phyloP scores from a whole-genome alignment of 30 jellyfish, hydroid and myxozoan species.

The Sanderia malayensis region DNA sequence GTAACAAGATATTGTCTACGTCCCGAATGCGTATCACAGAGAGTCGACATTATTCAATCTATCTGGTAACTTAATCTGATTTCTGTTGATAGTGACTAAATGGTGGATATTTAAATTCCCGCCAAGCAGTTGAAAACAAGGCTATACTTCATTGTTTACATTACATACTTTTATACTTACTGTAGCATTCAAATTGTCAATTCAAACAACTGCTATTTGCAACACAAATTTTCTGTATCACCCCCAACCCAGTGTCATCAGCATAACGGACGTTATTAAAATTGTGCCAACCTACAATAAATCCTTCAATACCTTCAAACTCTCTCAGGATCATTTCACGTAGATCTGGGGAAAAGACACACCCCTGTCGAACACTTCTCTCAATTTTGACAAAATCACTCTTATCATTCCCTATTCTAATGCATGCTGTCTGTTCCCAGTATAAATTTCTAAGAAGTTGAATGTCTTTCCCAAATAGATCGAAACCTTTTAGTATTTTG shows the following conservation, averaged over 20 bases:
- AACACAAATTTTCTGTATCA: no score
- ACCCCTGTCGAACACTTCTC: slow-evolving; percentile 51
- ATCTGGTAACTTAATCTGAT: no score
- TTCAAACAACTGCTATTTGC: no score
- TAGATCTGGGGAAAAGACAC: slow-evolving; percentile 33
- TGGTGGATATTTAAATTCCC: no score
- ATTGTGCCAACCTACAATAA: slow-evolving; percentile 11
- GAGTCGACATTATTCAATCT: no score
- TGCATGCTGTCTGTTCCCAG: slow-evolving; percentile 44
- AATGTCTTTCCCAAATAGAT: slow-evolving; percentile 30
- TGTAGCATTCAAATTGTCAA: no score
- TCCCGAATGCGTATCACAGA: no score
- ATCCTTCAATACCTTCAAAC: slow-evolving; percentile 10
- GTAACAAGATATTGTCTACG: no score
- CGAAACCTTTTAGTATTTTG: slow-evolving; percentile 15
- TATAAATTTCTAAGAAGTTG: slow-evolving; percentile 24
- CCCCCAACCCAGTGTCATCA: slow-evolving; percentile 37
- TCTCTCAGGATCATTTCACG: slow-evolving; percentile 16
- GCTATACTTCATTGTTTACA: no score
- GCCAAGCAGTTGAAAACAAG: no score
- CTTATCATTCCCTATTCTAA: slow-evolving; percentile 13
- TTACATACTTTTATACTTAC: no score
- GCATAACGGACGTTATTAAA: slow-evolving; percentile 25
- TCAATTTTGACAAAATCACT: slow-evolving; percentile 22
- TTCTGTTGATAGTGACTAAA: no score